Percentiles rank a stretch among this genome's conserved stretches.
phyloP scores from a whole-genome alignment of 1,140 invertebrate genomes.

The Tyrophagus putrescentiae region DNA sequence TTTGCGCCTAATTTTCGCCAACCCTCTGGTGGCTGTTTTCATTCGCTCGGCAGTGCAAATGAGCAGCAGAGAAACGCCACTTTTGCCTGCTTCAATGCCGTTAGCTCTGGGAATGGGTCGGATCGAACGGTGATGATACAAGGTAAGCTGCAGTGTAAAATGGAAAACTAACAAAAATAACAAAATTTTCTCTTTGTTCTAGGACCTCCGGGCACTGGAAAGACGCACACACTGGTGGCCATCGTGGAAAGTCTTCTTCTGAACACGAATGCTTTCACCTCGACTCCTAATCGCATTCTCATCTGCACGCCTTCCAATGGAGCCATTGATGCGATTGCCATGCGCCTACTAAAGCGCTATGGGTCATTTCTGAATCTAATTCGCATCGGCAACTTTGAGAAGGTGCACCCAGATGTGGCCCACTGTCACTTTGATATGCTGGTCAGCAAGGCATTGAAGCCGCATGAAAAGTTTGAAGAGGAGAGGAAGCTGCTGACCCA shows the following conservation, averaged over 20 bases:
- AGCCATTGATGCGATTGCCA: conserved; percentile 56
- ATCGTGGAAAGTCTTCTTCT: conserved; percentile 42
- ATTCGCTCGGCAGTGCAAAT: too few relatives aligned
- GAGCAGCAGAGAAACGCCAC: neutral
- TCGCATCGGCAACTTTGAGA: too few relatives aligned
- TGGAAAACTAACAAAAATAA: too few relatives aligned
- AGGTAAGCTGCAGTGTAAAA: too few relatives aligned
- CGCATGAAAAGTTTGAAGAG: too few relatives aligned
- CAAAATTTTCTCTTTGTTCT: conserved; percentile 49
- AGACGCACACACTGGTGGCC: conserved; percentile 50
- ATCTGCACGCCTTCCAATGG: conserved; percentile 67
- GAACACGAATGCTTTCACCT: conserved; percentile 22
- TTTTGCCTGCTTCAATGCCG: neutral
- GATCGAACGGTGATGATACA: conserved; percentile 39
- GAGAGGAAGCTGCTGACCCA: conserved; percentile 39
- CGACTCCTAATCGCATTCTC: conserved; percentile 41
- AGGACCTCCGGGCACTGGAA: conserved; percentile 55
- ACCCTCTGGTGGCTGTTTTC: too few relatives aligned
- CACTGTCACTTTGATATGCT: too few relatives aligned
- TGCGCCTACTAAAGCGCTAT: conserved; percentile 32
- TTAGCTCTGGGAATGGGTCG: neutral
- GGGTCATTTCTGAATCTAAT: neutral
- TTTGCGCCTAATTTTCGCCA: too few relatives aligned
- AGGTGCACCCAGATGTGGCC: too few relatives aligned
- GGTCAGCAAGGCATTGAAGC: too few relatives aligned